Conservation (phyloP, 2,888 invertebrate species). For the Prosapia bicincta region DNA sequence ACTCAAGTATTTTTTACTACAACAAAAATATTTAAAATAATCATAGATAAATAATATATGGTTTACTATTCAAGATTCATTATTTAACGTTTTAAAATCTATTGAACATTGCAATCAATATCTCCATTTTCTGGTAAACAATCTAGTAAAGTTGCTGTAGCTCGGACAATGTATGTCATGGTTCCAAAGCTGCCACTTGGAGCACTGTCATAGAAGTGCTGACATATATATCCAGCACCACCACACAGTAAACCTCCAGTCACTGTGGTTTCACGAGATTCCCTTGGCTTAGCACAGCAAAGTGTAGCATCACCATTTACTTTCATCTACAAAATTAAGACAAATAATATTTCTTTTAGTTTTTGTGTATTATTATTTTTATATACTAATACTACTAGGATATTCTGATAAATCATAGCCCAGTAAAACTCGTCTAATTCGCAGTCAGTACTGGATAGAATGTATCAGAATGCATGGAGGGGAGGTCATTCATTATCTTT, state of each 20-base stretch:
- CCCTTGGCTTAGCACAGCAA: constrained; percentile 82
- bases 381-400: too few relatives aligned
- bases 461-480: too few relatives aligned
- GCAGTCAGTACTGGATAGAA: too few relatives aligned
- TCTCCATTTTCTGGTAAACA: constrained; percentile 73
- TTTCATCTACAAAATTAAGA: constrained; percentile 58
- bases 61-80: too few relatives aligned
- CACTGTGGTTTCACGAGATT: constrained; percentile 54
- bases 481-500: too few relatives aligned
- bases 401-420: too few relatives aligned
- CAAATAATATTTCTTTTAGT: neutral
- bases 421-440: too few relatives aligned
- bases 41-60: too few relatives aligned
- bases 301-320: constrained; percentile 88
- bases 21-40: too few relatives aligned
- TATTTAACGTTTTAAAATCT: too few relatives aligned
- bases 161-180: constrained; percentile 92
- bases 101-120: constrained; percentile 69
- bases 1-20: too few relatives aligned
- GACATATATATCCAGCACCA: constrained; percentile 93
- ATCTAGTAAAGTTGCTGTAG: constrained; percentile 70
- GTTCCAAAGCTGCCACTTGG: constrained; percentile 97
- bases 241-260: constrained; percentile 74
- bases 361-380: neutral
- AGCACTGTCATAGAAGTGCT: constrained; percentile 96